Conservation (phyloP, 1,140 invertebrate species). For the Pissodes strobi region DNA sequence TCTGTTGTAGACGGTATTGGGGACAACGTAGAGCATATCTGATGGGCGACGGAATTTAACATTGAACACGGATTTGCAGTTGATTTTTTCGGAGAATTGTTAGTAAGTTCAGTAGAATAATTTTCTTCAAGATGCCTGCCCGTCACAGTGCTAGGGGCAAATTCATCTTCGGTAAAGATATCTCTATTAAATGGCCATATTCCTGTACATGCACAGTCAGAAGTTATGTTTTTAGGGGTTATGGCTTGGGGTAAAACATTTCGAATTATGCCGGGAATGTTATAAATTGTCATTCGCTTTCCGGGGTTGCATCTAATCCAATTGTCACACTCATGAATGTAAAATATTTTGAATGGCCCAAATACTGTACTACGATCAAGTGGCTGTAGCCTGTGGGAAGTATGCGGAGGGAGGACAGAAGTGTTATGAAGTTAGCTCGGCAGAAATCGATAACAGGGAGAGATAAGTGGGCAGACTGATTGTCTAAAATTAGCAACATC, state of each 20-base stretch:
- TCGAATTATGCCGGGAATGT: slow-evolving; percentile 50
- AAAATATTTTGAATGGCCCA: slow-evolving; percentile 54
- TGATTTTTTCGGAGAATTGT: neutral
- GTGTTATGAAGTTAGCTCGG: neutral
- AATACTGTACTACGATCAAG: neutral
- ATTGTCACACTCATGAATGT: slow-evolving; percentile 50
- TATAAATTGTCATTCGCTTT: slow-evolving; percentile 58
- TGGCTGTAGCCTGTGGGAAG: neutral
- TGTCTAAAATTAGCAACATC: slow-evolving; percentile 49
- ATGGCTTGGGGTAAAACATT: neutral
- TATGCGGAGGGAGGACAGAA: neutral
- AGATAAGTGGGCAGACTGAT: neutral
- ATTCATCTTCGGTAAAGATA: too few relatives aligned
- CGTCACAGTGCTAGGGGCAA: slow-evolving; percentile 47
- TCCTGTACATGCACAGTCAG: neutral
- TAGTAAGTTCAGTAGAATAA: neutral
- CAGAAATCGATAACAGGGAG: neutral
- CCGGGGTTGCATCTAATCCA: slow-evolving; percentile 58
- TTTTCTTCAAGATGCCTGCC: slow-evolving; percentile 42
- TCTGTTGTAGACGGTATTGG: too few relatives aligned
- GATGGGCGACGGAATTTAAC: too few relatives aligned
- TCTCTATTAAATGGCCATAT: too few relatives aligned
- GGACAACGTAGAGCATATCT: too few relatives aligned
- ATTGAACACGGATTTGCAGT: too few relatives aligned
- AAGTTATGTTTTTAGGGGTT: neutral